Percentiles rank a stretch among this genome's conserved stretches.
Evolutionary conservation across 2,888 invertebrate species (phyloP).

Genomic region (Apodemia zela): DNA sequence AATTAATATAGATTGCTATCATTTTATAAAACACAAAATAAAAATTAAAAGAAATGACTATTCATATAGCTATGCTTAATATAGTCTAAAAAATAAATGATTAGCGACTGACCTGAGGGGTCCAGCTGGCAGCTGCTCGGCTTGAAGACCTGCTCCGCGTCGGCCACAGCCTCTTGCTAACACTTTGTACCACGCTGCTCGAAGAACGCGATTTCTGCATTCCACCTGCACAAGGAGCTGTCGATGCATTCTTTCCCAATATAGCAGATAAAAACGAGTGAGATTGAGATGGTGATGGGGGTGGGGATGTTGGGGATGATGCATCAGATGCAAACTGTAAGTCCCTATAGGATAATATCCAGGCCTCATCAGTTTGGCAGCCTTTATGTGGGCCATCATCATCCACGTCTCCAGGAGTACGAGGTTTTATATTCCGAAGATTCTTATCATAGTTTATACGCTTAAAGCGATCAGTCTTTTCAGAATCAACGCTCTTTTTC

Average conservation of each 20-base stretch:
- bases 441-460: slow-evolving; percentile 93
- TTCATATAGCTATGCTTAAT: no score
- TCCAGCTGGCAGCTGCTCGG: slow-evolving; percentile 86
- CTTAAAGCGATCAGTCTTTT: slow-evolving; percentile 90
- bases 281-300: slow-evolving; percentile 73
- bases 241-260: slow-evolving; percentile 57
- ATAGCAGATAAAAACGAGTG: slow-evolving; percentile 64
- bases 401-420: slow-evolving; percentile 87
- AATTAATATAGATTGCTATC: no score
- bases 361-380: slow-evolving; percentile 88
- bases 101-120: slow-evolving; percentile 88
- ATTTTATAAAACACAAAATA: no score
- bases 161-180: slow-evolving; percentile 92
- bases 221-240: slow-evolving; percentile 79
- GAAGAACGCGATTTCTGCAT: slow-evolving; percentile 96
- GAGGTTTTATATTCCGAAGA: slow-evolving; percentile 89
- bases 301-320: slow-evolving; percentile 68
- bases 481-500: slow-evolving; percentile 91
- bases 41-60: no score
- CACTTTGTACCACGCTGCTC: slow-evolving; percentile 91
- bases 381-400: slow-evolving; percentile 89
- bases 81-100: slow-evolving; percentile 33
- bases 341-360: slow-evolving; percentile 81
- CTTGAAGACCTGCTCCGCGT: slow-evolving; percentile 91
- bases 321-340: slow-evolving; percentile 58